phyloP scores from a whole-genome alignment of 2,888 invertebrate genomes.

The Phaedon cochleariae region DNA sequence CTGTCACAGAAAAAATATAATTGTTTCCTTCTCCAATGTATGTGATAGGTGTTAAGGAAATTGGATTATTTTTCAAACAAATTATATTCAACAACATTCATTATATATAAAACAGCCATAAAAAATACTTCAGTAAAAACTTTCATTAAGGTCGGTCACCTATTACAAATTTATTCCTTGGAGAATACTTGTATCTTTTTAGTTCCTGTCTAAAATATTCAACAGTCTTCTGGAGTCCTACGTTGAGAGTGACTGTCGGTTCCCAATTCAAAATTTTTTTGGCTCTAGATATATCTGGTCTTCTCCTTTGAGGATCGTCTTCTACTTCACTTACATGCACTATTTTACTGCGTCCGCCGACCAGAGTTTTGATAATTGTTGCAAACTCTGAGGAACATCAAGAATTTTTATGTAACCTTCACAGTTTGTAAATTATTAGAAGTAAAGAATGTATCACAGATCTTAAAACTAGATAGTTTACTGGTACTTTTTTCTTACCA shows the following conservation, averaged over 20 bases:
- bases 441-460: no score
- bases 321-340: constrained; percentile 85
- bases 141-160: constrained; percentile 27
- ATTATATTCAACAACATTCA: constrained; percentile 33
- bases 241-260: constrained; percentile 83
- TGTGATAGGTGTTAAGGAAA: no score
- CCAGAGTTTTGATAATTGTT: constrained; percentile 81
- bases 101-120: constrained; percentile 31
- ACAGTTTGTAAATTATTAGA: no score
- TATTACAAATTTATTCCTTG: constrained; percentile 55
- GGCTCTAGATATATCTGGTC: constrained; percentile 93
- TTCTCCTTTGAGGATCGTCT: constrained; percentile 95
- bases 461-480: no score
- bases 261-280: constrained; percentile 87
- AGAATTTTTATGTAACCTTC: constrained; percentile 1
- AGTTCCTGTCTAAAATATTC: constrained; percentile 94
- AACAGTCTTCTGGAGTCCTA: constrained; percentile 91
- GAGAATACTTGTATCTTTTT: constrained; percentile 67
- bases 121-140: constrained; percentile 15
- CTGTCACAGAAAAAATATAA: no score
- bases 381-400: constrained; percentile 77
- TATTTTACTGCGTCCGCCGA: constrained; percentile 87
- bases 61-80: background rate
- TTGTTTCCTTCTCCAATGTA: no score
- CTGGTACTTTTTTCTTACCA: constrained; percentile 63